phyloP scores from a whole-genome alignment of 1,140 invertebrate species.

The Drosophila jambulina region DNA sequence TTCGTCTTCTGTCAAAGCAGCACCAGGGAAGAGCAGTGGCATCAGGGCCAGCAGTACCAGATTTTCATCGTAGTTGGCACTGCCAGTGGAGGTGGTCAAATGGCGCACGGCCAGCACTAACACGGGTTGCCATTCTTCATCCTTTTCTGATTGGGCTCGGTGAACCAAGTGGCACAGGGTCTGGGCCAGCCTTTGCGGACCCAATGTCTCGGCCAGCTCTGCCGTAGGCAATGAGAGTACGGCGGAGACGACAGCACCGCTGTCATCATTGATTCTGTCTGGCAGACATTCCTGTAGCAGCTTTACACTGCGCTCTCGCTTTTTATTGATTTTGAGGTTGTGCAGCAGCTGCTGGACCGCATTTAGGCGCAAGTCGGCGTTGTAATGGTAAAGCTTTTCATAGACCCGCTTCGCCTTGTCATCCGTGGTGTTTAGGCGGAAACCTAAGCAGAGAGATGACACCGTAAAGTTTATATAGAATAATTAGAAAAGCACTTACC shows the following conservation, averaged over 20 bases:
- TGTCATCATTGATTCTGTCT: conserved; percentile 87
- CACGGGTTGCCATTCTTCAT: conserved; percentile 80
- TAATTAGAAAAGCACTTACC: conserved; percentile 49
- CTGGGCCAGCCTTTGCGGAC: conserved; percentile 60
- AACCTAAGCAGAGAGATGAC: conserved; percentile 65
- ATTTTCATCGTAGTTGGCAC: conserved; percentile 63
- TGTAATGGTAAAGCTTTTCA: conserved; percentile 89
- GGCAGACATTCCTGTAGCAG: conserved; percentile 87
- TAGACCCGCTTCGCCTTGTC: conserved; percentile 87
- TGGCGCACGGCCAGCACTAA: conserved; percentile 83
- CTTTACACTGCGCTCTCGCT: conserved; percentile 84
- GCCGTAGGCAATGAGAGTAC: conserved; percentile 85
- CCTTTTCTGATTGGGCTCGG: conserved; percentile 57
- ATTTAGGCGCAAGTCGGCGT: conserved; percentile 87
- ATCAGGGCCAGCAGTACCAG: conserved; percentile 71
- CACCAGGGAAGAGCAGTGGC: conserved; percentile 70
- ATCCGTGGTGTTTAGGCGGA: conserved; percentile 86
- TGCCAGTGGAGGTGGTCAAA: conserved; percentile 55
- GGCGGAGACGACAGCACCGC: conserved; percentile 86
- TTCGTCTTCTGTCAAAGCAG: conserved; percentile 13
- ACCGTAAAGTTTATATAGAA: background rate
- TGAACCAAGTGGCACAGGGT: conserved; percentile 70
- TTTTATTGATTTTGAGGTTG: conserved; percentile 84
- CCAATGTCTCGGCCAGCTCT: conserved; percentile 84
- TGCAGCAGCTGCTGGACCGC: conserved; percentile 87